Base-by-base conservation (phyloP, 2,888 invertebrate genomes). In the Sesia apiformis region DNA sequence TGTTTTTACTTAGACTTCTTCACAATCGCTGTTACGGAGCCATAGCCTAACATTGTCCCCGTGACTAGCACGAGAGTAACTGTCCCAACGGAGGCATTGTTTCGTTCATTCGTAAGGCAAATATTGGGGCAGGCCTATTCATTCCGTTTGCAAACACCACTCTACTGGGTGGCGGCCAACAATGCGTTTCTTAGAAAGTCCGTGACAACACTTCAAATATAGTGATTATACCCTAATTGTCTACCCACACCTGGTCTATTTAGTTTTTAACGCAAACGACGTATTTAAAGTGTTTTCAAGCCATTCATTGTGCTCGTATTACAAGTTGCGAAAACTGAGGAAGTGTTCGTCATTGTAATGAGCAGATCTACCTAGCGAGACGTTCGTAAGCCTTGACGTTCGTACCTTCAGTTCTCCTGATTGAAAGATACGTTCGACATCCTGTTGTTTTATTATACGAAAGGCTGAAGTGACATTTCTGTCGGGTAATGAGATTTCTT, bases 201-300 rank as follows among this genome's bases (percentile, higher is more conserved):
- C 89, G 89, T 89, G 89, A 81, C 86, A 84, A 76, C 87, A 84
- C 87, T 87, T 72, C 78, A 86, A 82, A 83, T 77, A 73, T 72
- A 74, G 82, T 88, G 88, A 88, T 89, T 88, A 89, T 80, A 68
- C 77, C 70, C 81, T 86, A 87, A 89, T 88, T 87, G 84, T 86
- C 68, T 67, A 61, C 66, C 58, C 64, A 70, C 88, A 88, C 84
- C 87, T 88, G 88, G 82, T 64, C 72, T 69, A 87, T 86, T 80
- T 79, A 84, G 82, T 81, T 80, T 77, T 84, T 76, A 69, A 75
- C 75, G 65, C 59, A 67, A 72, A 85, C 76, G 72, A 79, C 76
- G 70, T 86, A 78, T 75, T 85, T 81, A 23, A 2, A 23, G 23
- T 23, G 23, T 23, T 23, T 23, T 23, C 23, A 23, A 23, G 67